These are phyloP conservation scores for Chymomyza caudatula DNA, from an alignment of 2,888 invertebrate genomes.

Conservation along the genomic window DNA sequence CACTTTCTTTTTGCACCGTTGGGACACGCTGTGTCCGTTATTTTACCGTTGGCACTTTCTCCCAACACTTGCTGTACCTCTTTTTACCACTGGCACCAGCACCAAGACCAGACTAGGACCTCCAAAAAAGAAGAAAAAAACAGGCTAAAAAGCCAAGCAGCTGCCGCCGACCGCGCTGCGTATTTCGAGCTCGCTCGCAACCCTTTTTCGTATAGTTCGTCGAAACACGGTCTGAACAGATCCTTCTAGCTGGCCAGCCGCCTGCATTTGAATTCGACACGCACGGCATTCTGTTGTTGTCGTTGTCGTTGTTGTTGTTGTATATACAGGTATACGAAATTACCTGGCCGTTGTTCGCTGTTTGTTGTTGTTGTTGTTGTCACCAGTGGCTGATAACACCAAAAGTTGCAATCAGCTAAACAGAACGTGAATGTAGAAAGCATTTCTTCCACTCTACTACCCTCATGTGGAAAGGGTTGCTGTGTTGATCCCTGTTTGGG, in stretches of 20 bases:
- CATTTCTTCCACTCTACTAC: not conserved
- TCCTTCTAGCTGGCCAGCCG: not conserved
- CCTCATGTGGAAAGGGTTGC: not conserved
- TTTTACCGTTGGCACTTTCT: not conserved
- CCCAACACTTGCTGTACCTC: not conserved
- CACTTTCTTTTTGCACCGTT: not conserved
- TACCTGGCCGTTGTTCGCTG: not conserved
- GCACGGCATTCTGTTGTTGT: not conserved
- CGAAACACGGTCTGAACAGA: not conserved
- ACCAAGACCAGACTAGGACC: not conserved
- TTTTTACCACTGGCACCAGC: not conserved
- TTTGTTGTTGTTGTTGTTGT: slow-evolving; percentile 4
- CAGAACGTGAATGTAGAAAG: not conserved
- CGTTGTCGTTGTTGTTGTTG: too few relatives aligned
- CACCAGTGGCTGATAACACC: not conserved
- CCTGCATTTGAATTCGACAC: not conserved
- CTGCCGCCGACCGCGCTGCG: not conserved
- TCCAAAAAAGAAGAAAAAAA: not conserved
- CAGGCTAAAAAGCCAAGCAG: not conserved
- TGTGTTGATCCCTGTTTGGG: not conserved
- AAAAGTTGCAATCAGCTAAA: not conserved
- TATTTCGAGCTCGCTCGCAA: not conserved
- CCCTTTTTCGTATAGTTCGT: not conserved
- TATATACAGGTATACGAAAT: not conserved
- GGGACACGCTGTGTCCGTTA: not conserved